Evolutionary conservation across 2,888 invertebrate species (phyloP).

Genomic region (Cerceris rybyensis): DNA sequence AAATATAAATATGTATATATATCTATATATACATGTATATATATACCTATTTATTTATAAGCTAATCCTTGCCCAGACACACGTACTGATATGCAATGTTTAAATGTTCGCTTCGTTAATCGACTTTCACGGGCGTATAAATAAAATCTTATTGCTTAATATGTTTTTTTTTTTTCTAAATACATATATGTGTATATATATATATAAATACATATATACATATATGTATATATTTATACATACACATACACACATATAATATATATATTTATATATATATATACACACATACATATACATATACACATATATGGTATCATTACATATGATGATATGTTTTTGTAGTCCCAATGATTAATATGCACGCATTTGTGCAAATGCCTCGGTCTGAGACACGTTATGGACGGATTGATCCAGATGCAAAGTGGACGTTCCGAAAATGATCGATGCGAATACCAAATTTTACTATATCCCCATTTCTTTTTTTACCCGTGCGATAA

Average conservation of each 20-base stretch:
- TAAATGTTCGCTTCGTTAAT: constrained; percentile 67
- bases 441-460: constrained; percentile 53
- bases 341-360: constrained; percentile 82
- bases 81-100: constrained; percentile 81
- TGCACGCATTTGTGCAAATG: constrained; percentile 80
- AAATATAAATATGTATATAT: constrained; percentile 69
- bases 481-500: background rate
- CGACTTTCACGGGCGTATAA: constrained; percentile 77
- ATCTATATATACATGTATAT: constrained; percentile 63
- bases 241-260: no score
- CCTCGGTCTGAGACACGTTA: constrained; percentile 73
- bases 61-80: constrained; percentile 81
- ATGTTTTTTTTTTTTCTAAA: constrained; percentile 67
- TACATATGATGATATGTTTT: constrained; percentile 81
- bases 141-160: constrained; percentile 81
- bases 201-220: no score
- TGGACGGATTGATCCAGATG: constrained; percentile 77
- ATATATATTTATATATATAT: no score
- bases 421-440: constrained; percentile 73
- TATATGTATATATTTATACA: no score
- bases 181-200: no score
- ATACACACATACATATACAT: constrained; percentile 20
- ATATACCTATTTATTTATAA: constrained; percentile 74
- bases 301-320: constrained; percentile 62
- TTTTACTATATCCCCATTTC: background rate